phyloP scores from a whole-genome alignment of 1,140 invertebrate species.

The Pseudachorutes palmiensis region DNA sequence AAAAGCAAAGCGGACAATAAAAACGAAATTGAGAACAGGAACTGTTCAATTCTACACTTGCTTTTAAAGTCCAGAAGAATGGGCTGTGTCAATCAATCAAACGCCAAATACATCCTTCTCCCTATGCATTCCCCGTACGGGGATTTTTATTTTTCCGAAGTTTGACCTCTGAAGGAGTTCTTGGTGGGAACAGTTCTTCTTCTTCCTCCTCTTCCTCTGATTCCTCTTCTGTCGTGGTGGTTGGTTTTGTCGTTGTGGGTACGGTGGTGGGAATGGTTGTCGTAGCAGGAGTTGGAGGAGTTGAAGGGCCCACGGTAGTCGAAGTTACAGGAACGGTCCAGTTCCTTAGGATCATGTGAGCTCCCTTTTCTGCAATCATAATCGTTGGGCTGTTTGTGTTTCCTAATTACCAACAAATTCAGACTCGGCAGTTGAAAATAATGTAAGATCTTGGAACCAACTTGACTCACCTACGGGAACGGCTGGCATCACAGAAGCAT shows the following conservation, averaged over 20 bases:
- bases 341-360: slow-evolving; percentile 1
- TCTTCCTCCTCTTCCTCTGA: slow-evolving; percentile 14
- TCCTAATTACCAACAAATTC: background rate
- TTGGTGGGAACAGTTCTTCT: slow-evolving; percentile 4
- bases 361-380: slow-evolving; percentile 16
- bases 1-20: too few species aligned
- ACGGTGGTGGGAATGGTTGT: background rate
- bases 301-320: background rate
- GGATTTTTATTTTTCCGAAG: background rate
- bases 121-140: too few species aligned
- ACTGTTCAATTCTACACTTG: too few species aligned
- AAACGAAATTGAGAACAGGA: too few species aligned
- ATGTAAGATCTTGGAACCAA: background rate
- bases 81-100: too few species aligned
- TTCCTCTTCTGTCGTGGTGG: slow-evolving; percentile 1
- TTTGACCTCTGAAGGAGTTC: background rate
- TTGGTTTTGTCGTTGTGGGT: background rate
- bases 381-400: slow-evolving; percentile 14
- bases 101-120: too few species aligned
- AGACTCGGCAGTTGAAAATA: background rate
- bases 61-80: too few species aligned
- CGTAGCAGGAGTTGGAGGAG: background rate
- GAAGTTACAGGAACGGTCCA: background rate
- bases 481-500: slow-evolving; percentile 59
- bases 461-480: slow-evolving; percentile 56